Conservation (phyloP, 2,797 vertebrate genomes). For the Steatocranus sp. region DNA sequence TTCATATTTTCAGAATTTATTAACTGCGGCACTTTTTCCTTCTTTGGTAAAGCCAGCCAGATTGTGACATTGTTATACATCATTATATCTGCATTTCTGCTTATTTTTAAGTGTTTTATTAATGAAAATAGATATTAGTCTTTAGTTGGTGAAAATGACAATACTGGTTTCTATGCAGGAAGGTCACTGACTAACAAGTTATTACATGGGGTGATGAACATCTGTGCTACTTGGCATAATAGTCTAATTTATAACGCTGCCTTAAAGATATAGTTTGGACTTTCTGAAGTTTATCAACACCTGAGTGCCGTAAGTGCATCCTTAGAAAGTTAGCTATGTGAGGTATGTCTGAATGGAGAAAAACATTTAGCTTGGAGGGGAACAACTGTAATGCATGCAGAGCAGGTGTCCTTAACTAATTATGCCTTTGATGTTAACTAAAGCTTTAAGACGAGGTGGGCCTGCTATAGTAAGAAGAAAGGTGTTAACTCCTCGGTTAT, state of each 20-base stretch:
- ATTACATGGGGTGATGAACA: not conserved
- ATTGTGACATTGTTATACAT: not conserved
- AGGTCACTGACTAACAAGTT: not conserved
- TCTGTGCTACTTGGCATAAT: no score
- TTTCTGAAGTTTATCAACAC: not conserved
- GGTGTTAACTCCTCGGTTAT: not conserved
- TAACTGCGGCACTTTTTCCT: accelerated
- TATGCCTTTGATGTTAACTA: not conserved
- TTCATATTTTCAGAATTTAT: not conserved
- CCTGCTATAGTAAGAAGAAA: not conserved
- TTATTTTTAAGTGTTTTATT: not conserved
- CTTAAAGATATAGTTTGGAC: not conserved
- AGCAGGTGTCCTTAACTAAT: not conserved
- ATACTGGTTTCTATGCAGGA: not conserved
- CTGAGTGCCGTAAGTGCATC: not conserved
- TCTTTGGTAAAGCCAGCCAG: not conserved
- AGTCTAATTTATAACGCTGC: not conserved
- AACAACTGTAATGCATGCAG: not conserved
- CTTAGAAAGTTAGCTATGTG: not conserved
- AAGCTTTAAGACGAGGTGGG: not conserved
- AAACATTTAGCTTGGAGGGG: not conserved
- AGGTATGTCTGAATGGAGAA: not conserved
- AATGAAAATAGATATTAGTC: not conserved
- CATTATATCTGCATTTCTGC: not conserved
- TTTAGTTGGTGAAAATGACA: not conserved